Conservation (phyloP, 2,113 vertebrate species). For the Melanotaenia duboulayi region DNA sequence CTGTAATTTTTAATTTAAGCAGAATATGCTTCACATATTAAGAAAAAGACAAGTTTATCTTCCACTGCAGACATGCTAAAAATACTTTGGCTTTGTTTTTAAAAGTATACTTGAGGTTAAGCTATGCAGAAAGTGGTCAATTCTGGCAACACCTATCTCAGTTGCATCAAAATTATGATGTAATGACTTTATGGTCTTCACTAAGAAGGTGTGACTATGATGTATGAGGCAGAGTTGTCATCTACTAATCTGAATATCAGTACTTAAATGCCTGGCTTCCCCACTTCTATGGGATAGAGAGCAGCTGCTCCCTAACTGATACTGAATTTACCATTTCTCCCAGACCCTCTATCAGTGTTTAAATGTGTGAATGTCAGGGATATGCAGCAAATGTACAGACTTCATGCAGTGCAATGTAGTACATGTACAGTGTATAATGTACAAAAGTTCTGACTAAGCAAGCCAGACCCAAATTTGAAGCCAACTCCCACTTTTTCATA, state of each 20-base stretch:
- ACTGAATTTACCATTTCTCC: background rate
- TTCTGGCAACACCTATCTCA: background rate
- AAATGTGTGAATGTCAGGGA: background rate
- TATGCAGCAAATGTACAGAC: background rate
- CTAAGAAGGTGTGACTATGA: background rate
- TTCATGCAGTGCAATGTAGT: background rate
- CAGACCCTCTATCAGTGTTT: background rate
- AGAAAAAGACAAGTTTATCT: constrained; percentile 1
- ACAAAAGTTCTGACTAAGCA: background rate
- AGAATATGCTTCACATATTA: background rate
- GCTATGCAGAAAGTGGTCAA: background rate
- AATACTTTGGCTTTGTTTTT: constrained; percentile 7
- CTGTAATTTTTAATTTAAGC: constrained; percentile 1
- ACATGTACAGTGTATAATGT: background rate
- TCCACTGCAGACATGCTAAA: background rate
- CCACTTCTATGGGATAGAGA: no score
- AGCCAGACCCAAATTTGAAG: constrained; percentile 5
- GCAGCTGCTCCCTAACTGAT: background rate
- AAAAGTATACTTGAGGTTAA: background rate
- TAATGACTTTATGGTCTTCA: background rate
- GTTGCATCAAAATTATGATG: background rate
- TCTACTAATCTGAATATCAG: background rate
- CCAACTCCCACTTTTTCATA: constrained; percentile 23
- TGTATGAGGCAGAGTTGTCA: background rate
- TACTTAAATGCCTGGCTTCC: background rate